Evolutionary conservation across 1,140 invertebrate species (phyloP).

Genomic region (Notospermus geniculatus): DNA sequence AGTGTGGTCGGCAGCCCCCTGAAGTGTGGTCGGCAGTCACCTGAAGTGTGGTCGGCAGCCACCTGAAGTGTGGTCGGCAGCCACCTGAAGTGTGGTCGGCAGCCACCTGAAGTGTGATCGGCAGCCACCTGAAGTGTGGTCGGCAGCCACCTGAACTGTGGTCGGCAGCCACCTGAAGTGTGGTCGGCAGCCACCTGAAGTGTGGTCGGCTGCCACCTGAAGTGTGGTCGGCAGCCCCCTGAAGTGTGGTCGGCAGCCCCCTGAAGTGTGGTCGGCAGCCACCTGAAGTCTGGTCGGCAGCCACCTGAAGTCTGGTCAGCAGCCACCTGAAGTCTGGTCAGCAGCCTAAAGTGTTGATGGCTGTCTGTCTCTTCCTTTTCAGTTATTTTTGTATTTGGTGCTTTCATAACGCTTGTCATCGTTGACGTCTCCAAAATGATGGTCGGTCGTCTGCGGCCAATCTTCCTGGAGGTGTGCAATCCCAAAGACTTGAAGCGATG

Average conservation of each 20-base stretch:
- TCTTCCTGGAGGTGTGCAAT: conserved; percentile 42
- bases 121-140: neutral
- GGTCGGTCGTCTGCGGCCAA: conserved; percentile 40
- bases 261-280: too few relatives aligned
- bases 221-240: neutral
- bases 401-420: conserved; percentile 42
- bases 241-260: neutral
- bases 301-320: neutral
- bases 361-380: conserved; percentile 2
- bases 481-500: neutral
- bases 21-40: neutral
- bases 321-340: too few relatives aligned
- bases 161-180: neutral
- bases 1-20: neutral
- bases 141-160: too few relatives aligned
- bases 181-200: neutral
- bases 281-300: neutral
- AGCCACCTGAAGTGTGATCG: neutral
- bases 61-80: neutral
- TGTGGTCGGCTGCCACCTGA: too few relatives aligned
- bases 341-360: too few relatives aligned
- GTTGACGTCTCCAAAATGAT: conserved; percentile 45
- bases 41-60: neutral
- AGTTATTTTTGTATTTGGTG: conserved; percentile 48
- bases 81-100: neutral